Evolutionary conservation across 2,797 vertebrate genomes (phyloP), one percentile per base, ranked within the genome.

Genomic region (Rousettus madagascariensis): DNA sequence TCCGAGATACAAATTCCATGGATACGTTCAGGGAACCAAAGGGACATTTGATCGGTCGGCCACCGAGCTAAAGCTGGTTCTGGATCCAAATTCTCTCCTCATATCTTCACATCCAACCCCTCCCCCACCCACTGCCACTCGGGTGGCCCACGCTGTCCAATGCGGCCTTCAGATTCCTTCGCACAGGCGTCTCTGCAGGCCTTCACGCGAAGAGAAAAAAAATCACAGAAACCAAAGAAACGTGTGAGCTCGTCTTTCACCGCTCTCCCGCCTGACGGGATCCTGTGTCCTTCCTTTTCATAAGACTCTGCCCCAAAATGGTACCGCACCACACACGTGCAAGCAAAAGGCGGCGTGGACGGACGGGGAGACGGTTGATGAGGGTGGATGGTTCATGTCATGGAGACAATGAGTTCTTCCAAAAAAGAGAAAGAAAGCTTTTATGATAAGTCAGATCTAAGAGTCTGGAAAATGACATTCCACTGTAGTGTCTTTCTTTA

Each of bases 1-100:
- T 91, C 87, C 65, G 89, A 97, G 80, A 75, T 33, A 91, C 57
- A 83, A 95, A 95, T 75, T 93, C 86, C 55, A 77, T 53, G 90
- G 65, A 41, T 93, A 95, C 92, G 46, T 86, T 92, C 66, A 66
- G 57, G 63, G 91, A 97, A 91, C 36, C 75, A 95, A 82, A 83
- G 71, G 49, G 90, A 90, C 57, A 87, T 96, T 51, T 96, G 89
- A 84, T 84, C 75, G 72, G 28, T 83, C 93, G 68, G 72, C 71
- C 86, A 53, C 28, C 41, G 49, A 94, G 63, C 6, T 43, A 75
- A 63, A 86, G 46, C 38, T 96, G 53, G 16, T 88, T 96, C 87
- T 86, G 33, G 33, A 78, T 92, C 80, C 90, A 96, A 95, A 72
- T 51, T 46, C 16, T 92, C 92, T 78, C 66, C 51, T 94, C 24